phyloP scores from a whole-genome alignment of 2,888 invertebrate genomes.

The Cenopis cana region DNA sequence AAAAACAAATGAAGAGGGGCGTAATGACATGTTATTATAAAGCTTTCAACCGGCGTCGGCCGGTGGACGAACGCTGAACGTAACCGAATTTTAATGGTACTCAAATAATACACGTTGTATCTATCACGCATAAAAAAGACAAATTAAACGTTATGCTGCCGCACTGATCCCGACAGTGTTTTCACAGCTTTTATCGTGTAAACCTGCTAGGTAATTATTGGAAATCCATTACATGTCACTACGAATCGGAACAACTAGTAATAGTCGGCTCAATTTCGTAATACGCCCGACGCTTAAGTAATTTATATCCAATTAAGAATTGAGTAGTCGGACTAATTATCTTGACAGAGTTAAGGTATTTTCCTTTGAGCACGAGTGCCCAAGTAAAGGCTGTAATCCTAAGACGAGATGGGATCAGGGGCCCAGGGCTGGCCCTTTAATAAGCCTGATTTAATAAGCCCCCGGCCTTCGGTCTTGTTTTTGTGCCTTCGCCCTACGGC shows the following conservation, averaged over 20 bases:
- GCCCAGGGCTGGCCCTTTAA: conserved; percentile 56
- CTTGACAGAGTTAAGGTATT: conserved; percentile 37
- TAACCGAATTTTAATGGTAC: conserved; percentile 64
- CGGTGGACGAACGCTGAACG: conserved; percentile 46
- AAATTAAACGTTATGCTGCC: conserved; percentile 25
- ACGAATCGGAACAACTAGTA: conserved; percentile 22
- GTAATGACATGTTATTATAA: conserved; percentile 69
- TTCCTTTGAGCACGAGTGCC: conserved; percentile 24
- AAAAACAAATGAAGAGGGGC: conserved; percentile 54
- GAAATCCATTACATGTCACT: conserved; percentile 24
- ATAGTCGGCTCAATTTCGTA: conserved; percentile 34
- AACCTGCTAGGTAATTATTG: conserved; percentile 12
- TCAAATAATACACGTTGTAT: conserved; percentile 57
- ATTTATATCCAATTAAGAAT: conserved; percentile 39
- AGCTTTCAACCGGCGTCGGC: conserved; percentile 56
- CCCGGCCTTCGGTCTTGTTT: conserved; percentile 37
- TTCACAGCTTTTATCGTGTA: conserved; percentile 5
- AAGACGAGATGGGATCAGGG: conserved; percentile 45
- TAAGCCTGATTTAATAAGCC: conserved; percentile 55
- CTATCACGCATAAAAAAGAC: conserved; percentile 27
- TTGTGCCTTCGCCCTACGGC: conserved; percentile 32
- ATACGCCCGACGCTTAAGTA: conserved; percentile 31
- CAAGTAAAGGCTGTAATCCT: conserved; percentile 45
- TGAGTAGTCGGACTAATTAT: conserved; percentile 29
- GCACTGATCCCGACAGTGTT: neutral